Conservation (phyloP, 2,113 vertebrate genomes). For the Chaetodon trifascialis region DNA sequence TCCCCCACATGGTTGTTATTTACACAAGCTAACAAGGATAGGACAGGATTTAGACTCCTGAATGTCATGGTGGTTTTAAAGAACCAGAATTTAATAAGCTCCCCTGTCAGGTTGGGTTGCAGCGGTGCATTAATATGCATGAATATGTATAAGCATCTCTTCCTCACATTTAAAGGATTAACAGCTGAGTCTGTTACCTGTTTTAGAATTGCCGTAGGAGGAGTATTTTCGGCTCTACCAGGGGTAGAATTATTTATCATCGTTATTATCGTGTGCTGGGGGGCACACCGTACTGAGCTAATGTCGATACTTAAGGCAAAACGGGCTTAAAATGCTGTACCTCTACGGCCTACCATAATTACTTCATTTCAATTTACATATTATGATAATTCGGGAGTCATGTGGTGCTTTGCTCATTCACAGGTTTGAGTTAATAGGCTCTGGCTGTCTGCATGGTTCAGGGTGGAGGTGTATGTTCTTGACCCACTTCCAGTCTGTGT, state of each 20-base stretch:
- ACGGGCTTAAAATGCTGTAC: slow-evolving; percentile 37
- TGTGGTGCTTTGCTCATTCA: slow-evolving; percentile 1
- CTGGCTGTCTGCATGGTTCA: slow-evolving; percentile 12
- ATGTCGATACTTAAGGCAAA: slow-evolving; percentile 52
- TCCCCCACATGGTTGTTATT: slow-evolving; percentile 69
- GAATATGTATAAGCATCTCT: slow-evolving; percentile 71
- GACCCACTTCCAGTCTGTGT: slow-evolving; percentile 60
- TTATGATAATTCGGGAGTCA: slow-evolving; percentile 49
- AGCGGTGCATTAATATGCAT: slow-evolving; percentile 78
- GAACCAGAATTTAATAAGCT: slow-evolving; percentile 81
- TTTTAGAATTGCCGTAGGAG: slow-evolving; percentile 63
- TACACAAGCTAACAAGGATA: slow-evolving; percentile 82
- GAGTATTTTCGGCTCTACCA: slow-evolving; percentile 38
- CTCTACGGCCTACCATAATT: slow-evolving; percentile 39
- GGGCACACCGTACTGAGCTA: slow-evolving; percentile 23
- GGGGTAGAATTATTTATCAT: slow-evolving; percentile 65
- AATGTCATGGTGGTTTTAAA: slow-evolving; percentile 81
- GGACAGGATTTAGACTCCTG: slow-evolving; percentile 78
- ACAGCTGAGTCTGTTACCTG: slow-evolving; percentile 65
- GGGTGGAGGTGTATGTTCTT: slow-evolving; percentile 29
- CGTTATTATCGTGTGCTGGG: slow-evolving; percentile 52
- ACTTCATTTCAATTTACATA: slow-evolving; percentile 53
- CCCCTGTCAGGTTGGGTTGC: slow-evolving; percentile 76
- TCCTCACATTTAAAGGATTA: slow-evolving; percentile 73
- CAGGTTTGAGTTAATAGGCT: slow-evolving; percentile 31